These are phyloP conservation scores for Drosophila persimilis DNA, from an alignment of 1,140 invertebrate genomes.

Conservation along the genomic window DNA sequence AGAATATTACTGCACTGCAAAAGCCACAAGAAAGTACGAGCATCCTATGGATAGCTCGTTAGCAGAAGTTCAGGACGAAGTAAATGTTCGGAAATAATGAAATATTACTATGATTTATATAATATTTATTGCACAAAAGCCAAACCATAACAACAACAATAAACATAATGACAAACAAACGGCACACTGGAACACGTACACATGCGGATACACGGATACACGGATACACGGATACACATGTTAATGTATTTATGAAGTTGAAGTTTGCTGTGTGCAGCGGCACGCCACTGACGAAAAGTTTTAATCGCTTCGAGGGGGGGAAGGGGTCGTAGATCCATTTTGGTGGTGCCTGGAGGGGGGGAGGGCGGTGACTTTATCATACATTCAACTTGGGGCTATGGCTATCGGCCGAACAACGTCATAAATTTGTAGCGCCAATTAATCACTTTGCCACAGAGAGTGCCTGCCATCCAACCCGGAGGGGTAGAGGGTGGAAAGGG, in stretches of 20 bases:
- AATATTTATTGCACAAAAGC: conserved; percentile 65
- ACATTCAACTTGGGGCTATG: conserved; percentile 73
- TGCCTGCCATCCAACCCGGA: too few relatives aligned
- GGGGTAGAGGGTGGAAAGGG: neutral
- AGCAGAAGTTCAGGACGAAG: neutral
- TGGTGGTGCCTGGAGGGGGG: neutral
- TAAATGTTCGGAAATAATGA: conserved; percentile 56
- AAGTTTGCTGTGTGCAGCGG: conserved; percentile 18
- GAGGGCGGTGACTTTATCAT: conserved; percentile 60
- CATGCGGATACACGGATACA: conserved; percentile 3
- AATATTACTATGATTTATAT: conserved; percentile 69
- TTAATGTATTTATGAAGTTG: conserved; percentile 70
- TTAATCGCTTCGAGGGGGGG: conserved; percentile 56
- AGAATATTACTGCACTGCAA: conserved; percentile 28
- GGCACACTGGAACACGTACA: conserved; percentile 26
- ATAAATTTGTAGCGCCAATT: conserved; percentile 81
- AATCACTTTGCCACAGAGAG: conserved; percentile 54
- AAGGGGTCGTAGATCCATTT: conserved; percentile 10
- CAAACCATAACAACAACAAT: conserved; percentile 70
- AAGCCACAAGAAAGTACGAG: conserved; percentile 15
- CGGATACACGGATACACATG: conserved; percentile 9
- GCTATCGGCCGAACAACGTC: conserved; percentile 69
- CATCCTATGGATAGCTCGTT: conserved; percentile 33
- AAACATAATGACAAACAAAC: conserved; percentile 58
- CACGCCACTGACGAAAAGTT: conserved; percentile 56